These are phyloP conservation scores for Drosophila emarginata DNA, from an alignment of 2,888 invertebrate species.

Conservation along the genomic window DNA sequence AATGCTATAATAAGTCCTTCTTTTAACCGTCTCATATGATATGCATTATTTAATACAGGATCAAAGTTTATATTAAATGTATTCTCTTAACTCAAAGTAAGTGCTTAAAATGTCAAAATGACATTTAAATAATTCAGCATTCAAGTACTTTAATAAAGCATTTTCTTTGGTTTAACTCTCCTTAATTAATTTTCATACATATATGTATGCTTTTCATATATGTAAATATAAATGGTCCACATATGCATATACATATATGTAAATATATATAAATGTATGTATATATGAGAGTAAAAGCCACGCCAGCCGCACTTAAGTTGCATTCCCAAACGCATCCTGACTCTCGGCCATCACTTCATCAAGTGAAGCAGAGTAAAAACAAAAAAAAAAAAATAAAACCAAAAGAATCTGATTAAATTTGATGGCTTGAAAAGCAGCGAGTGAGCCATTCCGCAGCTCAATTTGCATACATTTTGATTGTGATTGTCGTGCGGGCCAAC, in stretches of 20 bases:
- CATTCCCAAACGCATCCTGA: slow-evolving; percentile 9
- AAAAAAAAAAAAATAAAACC: not conserved
- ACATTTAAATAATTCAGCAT: slow-evolving; percentile 47
- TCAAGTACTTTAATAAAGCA: slow-evolving; percentile 51
- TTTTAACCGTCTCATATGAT: slow-evolving; percentile 5
- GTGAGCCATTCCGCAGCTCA: slow-evolving; percentile 39
- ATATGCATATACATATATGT: not conserved
- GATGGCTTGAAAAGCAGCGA: slow-evolving; percentile 40
- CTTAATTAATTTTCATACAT: slow-evolving; percentile 67
- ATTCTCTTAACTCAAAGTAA: not conserved
- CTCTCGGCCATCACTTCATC: slow-evolving; percentile 28
- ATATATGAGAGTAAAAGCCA: slow-evolving; percentile 1
- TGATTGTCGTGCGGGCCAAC: slow-evolving; percentile 62
- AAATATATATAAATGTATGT: not conserved
- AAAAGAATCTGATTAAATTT: slow-evolving; percentile 68
- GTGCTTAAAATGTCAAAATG: not conserved
- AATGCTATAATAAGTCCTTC: slow-evolving; percentile 1
- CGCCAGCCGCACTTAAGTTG: slow-evolving; percentile 22
- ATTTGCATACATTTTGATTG: slow-evolving; percentile 72
- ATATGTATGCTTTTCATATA: slow-evolving; percentile 36
- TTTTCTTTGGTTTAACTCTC: slow-evolving; percentile 43
- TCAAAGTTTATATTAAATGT: not conserved
- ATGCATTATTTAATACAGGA: slow-evolving; percentile 24
- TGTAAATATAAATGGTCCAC: slow-evolving; percentile 16
- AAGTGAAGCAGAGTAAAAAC: slow-evolving; percentile 13